Conservation (phyloP, 1,140 invertebrate species). For the Caenorhabditis remanei region DNA sequence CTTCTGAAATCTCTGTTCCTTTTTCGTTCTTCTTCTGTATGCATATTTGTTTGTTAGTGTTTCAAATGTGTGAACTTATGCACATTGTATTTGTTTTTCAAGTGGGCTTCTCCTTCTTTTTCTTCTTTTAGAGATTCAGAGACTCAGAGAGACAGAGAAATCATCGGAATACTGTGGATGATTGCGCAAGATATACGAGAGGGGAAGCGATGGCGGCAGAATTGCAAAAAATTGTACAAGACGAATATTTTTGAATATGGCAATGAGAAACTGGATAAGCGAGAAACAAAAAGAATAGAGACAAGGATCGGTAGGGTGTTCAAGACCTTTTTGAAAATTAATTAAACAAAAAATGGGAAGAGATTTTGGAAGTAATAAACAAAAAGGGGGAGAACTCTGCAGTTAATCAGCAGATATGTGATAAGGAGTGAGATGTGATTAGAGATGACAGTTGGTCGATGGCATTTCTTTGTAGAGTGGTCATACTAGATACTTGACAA, state of each 20-base stretch:
- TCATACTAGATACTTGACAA: not conserved
- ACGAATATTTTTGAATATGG: conserved; percentile 39
- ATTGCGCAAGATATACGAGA: conserved; percentile 52
- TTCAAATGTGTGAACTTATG: conserved; percentile 28
- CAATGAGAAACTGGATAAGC: conserved; percentile 54
- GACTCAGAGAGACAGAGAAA: conserved; percentile 9
- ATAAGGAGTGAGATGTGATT: not conserved
- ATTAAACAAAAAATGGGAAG: not conserved
- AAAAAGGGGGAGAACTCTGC: not conserved
- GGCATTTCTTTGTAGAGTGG: not conserved
- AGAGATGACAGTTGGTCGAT: not conserved
- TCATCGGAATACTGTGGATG: conserved; percentile 18
- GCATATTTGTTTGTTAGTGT: conserved; percentile 1
- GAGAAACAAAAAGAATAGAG: not conserved
- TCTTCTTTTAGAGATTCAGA: not conserved
- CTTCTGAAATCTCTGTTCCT: not conserved
- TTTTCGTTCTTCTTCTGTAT: not conserved
- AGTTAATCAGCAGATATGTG: not conserved
- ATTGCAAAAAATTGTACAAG: conserved; percentile 44
- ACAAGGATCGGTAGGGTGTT: not conserved
- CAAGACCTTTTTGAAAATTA: conserved; percentile 6
- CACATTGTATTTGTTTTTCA: conserved; percentile 28
- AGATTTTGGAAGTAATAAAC: not conserved
- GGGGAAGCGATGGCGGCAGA: not conserved
- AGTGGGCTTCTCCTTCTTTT: not conserved